Evolutionary conservation across 2,888 invertebrate genomes (phyloP).

Genomic region (Scelioninae gen. 1): DNA sequence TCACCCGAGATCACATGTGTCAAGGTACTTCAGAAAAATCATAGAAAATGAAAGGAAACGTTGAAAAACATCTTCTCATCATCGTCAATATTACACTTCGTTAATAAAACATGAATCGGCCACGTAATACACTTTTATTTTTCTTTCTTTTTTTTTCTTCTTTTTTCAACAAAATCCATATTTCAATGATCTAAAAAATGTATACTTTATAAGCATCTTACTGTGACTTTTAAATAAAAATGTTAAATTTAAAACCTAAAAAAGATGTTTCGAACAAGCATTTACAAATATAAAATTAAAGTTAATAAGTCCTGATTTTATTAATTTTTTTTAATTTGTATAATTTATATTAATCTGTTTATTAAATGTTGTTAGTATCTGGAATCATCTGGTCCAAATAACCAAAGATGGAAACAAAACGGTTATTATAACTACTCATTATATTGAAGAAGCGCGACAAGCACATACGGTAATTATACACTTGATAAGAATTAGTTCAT

Average conservation of each 20-base stretch:
- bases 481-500: too few species aligned
- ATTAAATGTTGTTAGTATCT: conserved; percentile 86
- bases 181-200: conserved; percentile 8
- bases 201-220: too few species aligned
- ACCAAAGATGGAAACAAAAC: conserved; percentile 91
- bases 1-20: conserved; percentile 72
- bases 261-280: background rate
- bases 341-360: background rate
- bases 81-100: conserved; percentile 10
- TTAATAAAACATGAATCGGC: conserved; percentile 40
- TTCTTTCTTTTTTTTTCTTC: too few species aligned
- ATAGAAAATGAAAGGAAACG: conserved; percentile 70
- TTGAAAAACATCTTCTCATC: conserved; percentile 51
- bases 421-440: conserved; percentile 94
- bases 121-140: conserved; percentile 7
- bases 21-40: conserved; percentile 74
- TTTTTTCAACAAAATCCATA: conserved; percentile 12
- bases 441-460: conserved; percentile 94
- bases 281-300: background rate
- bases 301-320: too few species aligned
- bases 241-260: too few species aligned
- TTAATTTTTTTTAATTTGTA: too few species aligned
- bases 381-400: conserved; percentile 93
- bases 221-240: too few species aligned
- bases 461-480: conserved; percentile 83